Evolutionary conservation across 53 echinoderm and acorn worm genomes (phyloP).

Genomic region (Actinopyga echinites): DNA sequence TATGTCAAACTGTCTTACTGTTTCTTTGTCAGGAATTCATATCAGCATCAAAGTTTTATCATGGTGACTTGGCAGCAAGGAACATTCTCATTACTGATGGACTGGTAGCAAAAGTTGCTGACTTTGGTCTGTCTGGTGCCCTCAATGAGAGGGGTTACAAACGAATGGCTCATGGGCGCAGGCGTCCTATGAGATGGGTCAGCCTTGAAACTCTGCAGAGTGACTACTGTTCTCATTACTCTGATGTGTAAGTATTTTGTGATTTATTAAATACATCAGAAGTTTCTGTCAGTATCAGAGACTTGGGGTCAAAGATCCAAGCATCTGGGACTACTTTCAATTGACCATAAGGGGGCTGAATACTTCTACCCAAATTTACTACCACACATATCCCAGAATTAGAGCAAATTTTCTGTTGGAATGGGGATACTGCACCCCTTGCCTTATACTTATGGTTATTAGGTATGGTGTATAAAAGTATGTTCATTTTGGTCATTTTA

Average conservation of each 20-base stretch:
- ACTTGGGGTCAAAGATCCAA: no score
- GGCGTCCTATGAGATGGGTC: constrained; percentile 42
- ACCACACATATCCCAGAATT: no score
- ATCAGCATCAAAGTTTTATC: constrained; percentile 28
- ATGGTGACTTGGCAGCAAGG: constrained; percentile 44
- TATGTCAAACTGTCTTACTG: not conserved
- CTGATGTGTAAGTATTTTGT: constrained; percentile 42
- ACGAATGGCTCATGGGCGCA: constrained; percentile 29
- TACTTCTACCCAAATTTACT: no score
- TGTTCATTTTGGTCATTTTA: no score
- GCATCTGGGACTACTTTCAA: no score
- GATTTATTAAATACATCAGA: no score
- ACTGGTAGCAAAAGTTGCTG: constrained; percentile 26
- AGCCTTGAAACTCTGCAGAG: constrained; percentile 27
- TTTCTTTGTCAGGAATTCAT: constrained; percentile 25
- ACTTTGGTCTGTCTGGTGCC: constrained; percentile 51
- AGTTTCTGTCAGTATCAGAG: no score
- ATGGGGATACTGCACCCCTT: no score
- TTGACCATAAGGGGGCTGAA: no score
- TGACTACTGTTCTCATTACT: constrained; percentile 32
- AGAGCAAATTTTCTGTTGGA: no score
- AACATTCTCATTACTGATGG: constrained; percentile 36
- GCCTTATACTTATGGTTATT: no score
- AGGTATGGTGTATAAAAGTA: no score
- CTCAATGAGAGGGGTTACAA: constrained; percentile 31